Conservation (phyloP, 2,113 vertebrate genomes). For the Dipodomys stephensi region DNA sequence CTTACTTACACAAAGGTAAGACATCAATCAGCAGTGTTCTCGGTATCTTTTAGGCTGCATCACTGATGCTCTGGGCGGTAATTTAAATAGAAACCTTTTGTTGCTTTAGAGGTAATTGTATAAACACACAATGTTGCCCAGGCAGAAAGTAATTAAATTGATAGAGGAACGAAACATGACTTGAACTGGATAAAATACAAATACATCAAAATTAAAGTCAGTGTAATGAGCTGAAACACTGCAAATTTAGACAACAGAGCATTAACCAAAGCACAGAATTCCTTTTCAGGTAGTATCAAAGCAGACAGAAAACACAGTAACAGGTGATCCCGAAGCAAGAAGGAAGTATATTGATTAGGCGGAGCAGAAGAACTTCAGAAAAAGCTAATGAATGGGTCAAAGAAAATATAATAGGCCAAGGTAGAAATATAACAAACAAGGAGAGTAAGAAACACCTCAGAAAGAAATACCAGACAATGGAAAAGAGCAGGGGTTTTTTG, state of each 20-base stretch:
- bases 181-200: slow-evolving; percentile 84
- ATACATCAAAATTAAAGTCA: slow-evolving; percentile 87
- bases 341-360: slow-evolving; percentile 72
- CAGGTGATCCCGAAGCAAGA: slow-evolving; percentile 58
- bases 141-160: slow-evolving; percentile 83
- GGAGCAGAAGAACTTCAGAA: slow-evolving; percentile 20
- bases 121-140: slow-evolving; percentile 73
- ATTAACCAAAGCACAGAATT: slow-evolving; percentile 73
- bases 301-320: slow-evolving; percentile 60
- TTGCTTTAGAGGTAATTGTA: slow-evolving; percentile 72
- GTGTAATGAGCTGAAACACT: slow-evolving; percentile 85
- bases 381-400: slow-evolving; percentile 59
- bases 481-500: slow-evolving; percentile 55
- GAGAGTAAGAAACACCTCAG: not conserved
- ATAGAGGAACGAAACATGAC: slow-evolving; percentile 81
- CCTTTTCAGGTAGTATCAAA: slow-evolving; percentile 25
- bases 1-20: slow-evolving; percentile 12
- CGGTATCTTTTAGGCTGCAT: not conserved
- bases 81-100: slow-evolving; percentile 79
- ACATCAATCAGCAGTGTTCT: slow-evolving; percentile 43
- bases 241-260: slow-evolving; percentile 80
- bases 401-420: slow-evolving; percentile 69
- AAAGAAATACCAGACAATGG: slow-evolving; percentile 64
- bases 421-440: slow-evolving; percentile 43
- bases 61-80: slow-evolving; percentile 54